Evolutionary conservation across 92 coral and sea anemone species (phyloP).

Genomic region (Nematostella vectensis): DNA sequence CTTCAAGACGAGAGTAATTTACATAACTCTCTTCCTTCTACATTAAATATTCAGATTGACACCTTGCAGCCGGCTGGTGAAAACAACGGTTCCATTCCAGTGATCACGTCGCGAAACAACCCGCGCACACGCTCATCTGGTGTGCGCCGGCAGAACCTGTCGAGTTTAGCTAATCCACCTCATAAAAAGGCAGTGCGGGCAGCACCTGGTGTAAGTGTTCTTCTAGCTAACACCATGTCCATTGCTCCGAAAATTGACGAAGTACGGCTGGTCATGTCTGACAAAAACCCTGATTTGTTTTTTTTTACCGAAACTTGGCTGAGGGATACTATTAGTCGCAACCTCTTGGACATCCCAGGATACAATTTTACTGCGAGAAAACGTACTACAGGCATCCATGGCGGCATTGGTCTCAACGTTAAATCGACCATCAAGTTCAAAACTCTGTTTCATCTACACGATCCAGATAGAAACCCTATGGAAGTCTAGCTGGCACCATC

Average conservation of each 20-base stretch:
- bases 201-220: too few relatives aligned
- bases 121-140: background rate
- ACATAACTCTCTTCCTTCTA: background rate
- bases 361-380: conserved; percentile 28
- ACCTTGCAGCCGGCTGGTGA: background rate
- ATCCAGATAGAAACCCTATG: conserved; percentile 13
- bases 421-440: conserved; percentile 16
- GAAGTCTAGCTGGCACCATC: conserved; percentile 28
- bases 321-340: conserved; percentile 20
- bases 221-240: too few relatives aligned
- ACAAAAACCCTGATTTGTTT: conserved; percentile 10
- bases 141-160: too few relatives aligned
- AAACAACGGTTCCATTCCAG: conserved; percentile 4
- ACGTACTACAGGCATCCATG: conserved; percentile 24
- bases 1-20: conserved; percentile 5
- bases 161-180: too few relatives aligned
- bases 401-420: conserved; percentile 34
- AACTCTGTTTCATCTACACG: conserved; percentile 21
- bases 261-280: too few relatives aligned
- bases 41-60: conserved; percentile 19
- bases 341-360: conserved; percentile 25
- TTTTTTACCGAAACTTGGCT: conserved; percentile 56
- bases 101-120: background rate
- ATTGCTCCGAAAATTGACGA: too few relatives aligned
- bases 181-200: too few relatives aligned